Base-by-base conservation (phyloP, 2,888 invertebrate species). In the Brachylomia viminalis region DNA sequence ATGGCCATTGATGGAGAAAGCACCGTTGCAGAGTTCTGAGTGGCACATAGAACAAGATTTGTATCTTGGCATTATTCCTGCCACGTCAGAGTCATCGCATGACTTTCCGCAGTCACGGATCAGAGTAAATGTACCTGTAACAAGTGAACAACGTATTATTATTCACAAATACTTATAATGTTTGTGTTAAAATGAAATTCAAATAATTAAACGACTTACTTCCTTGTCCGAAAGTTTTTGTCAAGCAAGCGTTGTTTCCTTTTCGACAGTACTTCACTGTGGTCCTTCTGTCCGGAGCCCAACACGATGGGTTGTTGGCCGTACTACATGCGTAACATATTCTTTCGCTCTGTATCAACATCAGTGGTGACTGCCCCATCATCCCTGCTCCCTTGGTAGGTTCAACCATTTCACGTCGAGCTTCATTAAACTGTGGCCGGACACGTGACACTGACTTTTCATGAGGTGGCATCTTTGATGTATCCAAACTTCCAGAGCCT, bases 311-410 rank as follows among this genome's bases (percentile, higher is more conserved):
- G 68, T 95, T 93, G 64, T 84, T 92, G 11, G 90, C 89, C 56
- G 93, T 92, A 62, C 93, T 95, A 75, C 95, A 95, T 42, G 95
- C 95, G 77, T 93, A 95, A 85, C 96, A 95, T 17, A 94, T 89
- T 89, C 92, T 91, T 17, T 87, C 84, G 59, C 90, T 91, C 56
- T 90, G 79, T 80, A 92, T 81, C 59, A 93, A 72, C 78, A 90
- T 87, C 23, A 91, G 65, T 61, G 81, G 83, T 38, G 88, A 83
- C 58, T 90, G 83, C 45, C 79, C 79, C 71, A 92, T 65, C 6
- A 92, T 82, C 38, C 89, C 92, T 38, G 77, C 71, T n/a, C 90
- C 91, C 78, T 80, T 89, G 13, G 90, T 87, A 64, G 93, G 93
- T 69, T 92, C 89, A 11, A 72, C 67, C 75, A 69, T 74, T 72